These are phyloP conservation scores for Caerostris extrusa DNA, from an alignment of 1,140 invertebrate species.

Conservation along the genomic window DNA sequence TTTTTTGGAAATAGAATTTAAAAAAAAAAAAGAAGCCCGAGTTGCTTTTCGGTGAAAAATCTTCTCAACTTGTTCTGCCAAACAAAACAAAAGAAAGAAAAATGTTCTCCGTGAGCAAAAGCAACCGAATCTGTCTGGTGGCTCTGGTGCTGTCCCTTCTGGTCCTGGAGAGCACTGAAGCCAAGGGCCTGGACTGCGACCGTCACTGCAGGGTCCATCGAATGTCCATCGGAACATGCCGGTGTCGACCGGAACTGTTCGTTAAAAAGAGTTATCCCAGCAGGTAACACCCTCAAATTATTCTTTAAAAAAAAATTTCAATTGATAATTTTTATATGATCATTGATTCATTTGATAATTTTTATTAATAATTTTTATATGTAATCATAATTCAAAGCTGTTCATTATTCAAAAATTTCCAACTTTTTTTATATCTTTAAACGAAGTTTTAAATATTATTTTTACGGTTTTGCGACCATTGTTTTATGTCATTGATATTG, in stretches of 20 bases:
- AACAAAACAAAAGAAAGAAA: background rate
- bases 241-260: slow-evolving; percentile 54
- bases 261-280: slow-evolving; percentile 51
- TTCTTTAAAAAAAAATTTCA: no score
- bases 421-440: no score
- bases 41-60: background rate
- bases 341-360: no score
- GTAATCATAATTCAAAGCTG: no score
- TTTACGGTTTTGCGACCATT: no score
- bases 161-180: background rate
- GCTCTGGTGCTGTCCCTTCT: background rate
- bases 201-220: slow-evolving; percentile 44
- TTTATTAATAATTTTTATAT: no score
- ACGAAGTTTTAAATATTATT: no score
- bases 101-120: background rate
- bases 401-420: no score
- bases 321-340: no score
- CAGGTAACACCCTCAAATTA: background rate
- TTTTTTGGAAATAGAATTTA: background rate
- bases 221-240: slow-evolving; percentile 38
- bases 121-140: background rate
- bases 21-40: background rate
- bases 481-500: no score
- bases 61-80: background rate
- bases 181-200: slow-evolving; percentile 34